Evolutionary conservation across 2,888 invertebrate species (phyloP).

Genomic region (Salticus scenicus): DNA sequence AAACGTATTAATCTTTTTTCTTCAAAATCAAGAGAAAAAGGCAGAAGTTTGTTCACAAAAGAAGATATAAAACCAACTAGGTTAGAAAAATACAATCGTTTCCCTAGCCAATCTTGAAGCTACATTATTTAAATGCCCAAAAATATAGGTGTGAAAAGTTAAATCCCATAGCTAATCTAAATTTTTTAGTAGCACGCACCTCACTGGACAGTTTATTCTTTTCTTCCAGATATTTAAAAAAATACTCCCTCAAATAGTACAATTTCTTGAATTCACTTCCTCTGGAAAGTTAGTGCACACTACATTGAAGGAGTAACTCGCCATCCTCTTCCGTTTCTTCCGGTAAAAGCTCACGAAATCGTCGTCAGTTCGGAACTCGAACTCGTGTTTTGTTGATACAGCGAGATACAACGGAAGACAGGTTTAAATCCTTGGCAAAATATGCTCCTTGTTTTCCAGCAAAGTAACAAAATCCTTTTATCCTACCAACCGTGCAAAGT

Average conservation of each 20-base stretch:
- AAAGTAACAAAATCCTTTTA: no score
- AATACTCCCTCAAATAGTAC: constrained; percentile 21
- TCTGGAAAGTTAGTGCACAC: constrained; percentile 28
- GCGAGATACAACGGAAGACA: not conserved
- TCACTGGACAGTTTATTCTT: constrained; percentile 18
- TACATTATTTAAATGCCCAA: not conserved
- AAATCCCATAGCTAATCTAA: constrained; percentile 18
- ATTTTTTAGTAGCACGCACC: constrained; percentile 1
- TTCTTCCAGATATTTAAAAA: constrained; percentile 32
- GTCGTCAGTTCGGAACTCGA: constrained; percentile 12
- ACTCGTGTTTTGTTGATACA: not conserved
- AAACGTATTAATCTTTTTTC: not conserved
- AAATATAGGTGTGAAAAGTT: not conserved
- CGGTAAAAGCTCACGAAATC: not conserved
- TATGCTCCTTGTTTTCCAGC: no score
- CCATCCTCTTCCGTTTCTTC: constrained; percentile 71
- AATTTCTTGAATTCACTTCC: constrained; percentile 17
- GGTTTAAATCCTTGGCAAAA: not conserved
- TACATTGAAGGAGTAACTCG: constrained; percentile 26
- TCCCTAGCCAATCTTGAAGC: not conserved
- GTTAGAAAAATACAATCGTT: not conserved
- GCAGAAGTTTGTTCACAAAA: constrained; percentile 24
- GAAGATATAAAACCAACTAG: constrained; percentile 9
- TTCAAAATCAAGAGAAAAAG: constrained; percentile 17
- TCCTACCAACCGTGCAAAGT: no score